These are phyloP conservation scores for Aix galericulata DNA, from an alignment of 2,113 vertebrate genomes.

Conservation along the genomic window DNA sequence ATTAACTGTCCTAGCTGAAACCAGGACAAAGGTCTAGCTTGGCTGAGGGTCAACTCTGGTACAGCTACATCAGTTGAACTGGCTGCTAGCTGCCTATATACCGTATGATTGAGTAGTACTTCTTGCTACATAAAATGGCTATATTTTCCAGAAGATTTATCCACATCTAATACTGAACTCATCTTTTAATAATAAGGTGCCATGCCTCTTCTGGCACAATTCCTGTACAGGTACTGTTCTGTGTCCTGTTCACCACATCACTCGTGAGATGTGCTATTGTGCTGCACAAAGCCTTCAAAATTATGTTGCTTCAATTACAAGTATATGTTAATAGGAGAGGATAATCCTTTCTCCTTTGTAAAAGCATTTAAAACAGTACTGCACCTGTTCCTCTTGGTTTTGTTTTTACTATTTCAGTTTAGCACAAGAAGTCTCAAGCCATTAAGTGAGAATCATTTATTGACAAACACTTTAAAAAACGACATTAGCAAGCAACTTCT, in stretches of 20 bases:
- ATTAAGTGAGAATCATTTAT: not conserved
- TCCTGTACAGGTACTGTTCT: not conserved
- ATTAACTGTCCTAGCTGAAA: no score
- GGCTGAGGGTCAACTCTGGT: not conserved
- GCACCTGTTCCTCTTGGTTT: not conserved
- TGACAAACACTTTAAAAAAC: not conserved
- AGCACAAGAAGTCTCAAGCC: not conserved
- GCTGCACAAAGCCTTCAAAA: not conserved
- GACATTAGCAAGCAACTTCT: not conserved
- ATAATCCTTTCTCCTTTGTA: not conserved
- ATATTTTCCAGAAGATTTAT: not conserved
- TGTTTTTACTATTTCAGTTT: not conserved
- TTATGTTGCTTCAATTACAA: not conserved
- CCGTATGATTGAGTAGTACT: not conserved
- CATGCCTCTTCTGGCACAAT: not conserved
- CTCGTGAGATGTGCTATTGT: accelerated
- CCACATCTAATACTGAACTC: not conserved
- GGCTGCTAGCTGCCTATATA: not conserved
- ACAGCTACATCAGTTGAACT: not conserved
- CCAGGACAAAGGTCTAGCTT: not conserved
- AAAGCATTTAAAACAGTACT: not conserved
- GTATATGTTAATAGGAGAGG: not conserved
- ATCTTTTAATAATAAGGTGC: not conserved
- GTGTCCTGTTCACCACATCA: not conserved
- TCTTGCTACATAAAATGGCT: not conserved